Conservation (phyloP, 2,113 vertebrate genomes). For the Arenaria interpres region DNA sequence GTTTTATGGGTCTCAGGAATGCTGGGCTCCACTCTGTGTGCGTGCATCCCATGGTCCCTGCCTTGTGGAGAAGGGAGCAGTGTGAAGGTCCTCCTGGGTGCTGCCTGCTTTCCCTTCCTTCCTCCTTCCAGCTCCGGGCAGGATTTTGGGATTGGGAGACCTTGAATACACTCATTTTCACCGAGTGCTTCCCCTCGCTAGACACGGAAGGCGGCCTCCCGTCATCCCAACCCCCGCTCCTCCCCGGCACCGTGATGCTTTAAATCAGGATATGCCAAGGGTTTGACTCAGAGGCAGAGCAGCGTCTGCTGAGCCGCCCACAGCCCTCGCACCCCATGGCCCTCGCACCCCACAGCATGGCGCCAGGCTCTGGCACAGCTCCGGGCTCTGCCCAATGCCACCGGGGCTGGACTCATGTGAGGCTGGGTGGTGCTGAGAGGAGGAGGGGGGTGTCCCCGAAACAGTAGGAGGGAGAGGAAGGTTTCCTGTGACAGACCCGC, state of each 20-base stretch:
- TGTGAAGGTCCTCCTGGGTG: fast-evolving
- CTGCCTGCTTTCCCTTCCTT: not conserved
- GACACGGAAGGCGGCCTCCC: not conserved
- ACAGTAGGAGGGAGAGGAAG: not conserved
- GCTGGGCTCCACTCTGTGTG: not conserved
- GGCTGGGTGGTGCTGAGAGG: not conserved
- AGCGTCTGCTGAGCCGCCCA: not conserved
- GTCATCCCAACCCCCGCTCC: not conserved
- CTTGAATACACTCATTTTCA: fast-evolving
- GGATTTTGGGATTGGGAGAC: not conserved
- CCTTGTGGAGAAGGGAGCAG: not conserved
- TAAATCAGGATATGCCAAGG: not conserved
- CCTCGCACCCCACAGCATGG: not conserved
- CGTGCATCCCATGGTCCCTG: not conserved
- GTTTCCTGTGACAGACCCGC: not conserved
- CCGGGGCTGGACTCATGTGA: not conserved
- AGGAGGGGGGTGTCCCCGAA: not conserved
- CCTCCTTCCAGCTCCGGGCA: not conserved
- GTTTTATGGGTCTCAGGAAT: not conserved
- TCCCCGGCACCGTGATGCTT: not conserved
- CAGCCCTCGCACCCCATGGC: not conserved
- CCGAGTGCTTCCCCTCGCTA: not conserved
- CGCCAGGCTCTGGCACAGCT: not conserved
- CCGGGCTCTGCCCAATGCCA: not conserved
- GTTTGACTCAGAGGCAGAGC: not conserved